Evolutionary conservation across 2,113 vertebrate species (phyloP).

Genomic region (Oxyura jamaicensis): DNA sequence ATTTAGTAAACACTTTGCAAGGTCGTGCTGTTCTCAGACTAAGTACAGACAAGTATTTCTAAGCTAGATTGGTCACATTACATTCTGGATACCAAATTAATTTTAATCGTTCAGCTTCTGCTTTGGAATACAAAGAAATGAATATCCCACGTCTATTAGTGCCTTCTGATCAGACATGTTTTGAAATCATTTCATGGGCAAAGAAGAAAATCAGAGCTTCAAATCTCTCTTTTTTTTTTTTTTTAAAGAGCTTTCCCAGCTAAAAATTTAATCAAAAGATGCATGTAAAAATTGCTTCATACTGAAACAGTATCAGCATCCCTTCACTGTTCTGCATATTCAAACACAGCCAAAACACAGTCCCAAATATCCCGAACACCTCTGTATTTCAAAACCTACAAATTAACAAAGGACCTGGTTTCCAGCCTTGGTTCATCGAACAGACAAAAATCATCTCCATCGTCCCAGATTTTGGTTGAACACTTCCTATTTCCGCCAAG

Average conservation of each 20-base stretch:
- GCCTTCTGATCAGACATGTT: not conserved
- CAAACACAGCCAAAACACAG: not conserved
- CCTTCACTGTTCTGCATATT: not conserved
- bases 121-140: not conserved
- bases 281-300: not conserved
- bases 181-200: not conserved
- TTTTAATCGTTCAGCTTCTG: not conserved
- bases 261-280: not conserved
- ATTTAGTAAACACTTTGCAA: not conserved
- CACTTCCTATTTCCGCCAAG: slow-evolving; percentile 79
- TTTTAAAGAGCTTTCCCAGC: not conserved
- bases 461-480: slow-evolving; percentile 83
- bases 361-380: not conserved
- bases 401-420: slow-evolving; percentile 57
- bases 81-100: not conserved
- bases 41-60: not conserved
- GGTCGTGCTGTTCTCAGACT: not conserved
- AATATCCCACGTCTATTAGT: not conserved
- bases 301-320: not conserved
- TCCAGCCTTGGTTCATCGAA: slow-evolving; percentile 75
- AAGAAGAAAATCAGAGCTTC: not conserved
- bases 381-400: not conserved
- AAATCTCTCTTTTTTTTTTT: not conserved
- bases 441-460: slow-evolving; percentile 89
- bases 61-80: not conserved